Evolutionary conservation across 1,140 invertebrate species (phyloP), one percentile per base, ranked within the genome.

Genomic region (Ericerus pela): DNA sequence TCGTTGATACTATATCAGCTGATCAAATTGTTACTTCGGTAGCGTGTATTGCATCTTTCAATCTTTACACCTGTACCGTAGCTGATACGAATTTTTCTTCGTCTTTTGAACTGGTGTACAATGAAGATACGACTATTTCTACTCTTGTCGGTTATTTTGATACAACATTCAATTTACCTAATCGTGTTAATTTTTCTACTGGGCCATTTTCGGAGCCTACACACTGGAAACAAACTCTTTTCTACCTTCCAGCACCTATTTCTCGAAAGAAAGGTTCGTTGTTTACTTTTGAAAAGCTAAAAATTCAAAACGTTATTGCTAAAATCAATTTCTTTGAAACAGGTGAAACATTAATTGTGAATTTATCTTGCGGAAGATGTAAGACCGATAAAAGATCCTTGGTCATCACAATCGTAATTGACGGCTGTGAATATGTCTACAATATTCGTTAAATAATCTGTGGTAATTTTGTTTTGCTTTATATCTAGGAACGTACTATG

Each of bases 211-310:
- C 78, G 63, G 74, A 75, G 59, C 73, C 76, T 51, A 98, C 94
- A 8, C 94, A 98, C 72, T 98, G 95, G 95, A 96, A 96, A 70
- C 96, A 98, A 70, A 96, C 93, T 1, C 79, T 95, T 8, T 94
- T 99, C 67, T 92, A 91, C 63, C 75, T 98, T 31, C 82, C 75
- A 62, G 73, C 85, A 64, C 79, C 82, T 61, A 76, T 82, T 64
- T 63, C 69, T 59, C 76, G 91, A 2, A 79, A 79, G 56, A 73
- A 81, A 75, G 89, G 87, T 79, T 65, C 63, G 14, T 43, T 54
- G 18, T 56, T 20, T 43, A 54, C 43, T 22, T 56, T 33, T 47
- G 47, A 6, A 22, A 22, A 37, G 20, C 28, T 57, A 30, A 51
- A n/a, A n/a, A n/a, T n/a, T n/a, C n/a, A n/a, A n/a, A n/a, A n/a